These are phyloP conservation scores for Pelvicachromis taeniatus DNA, from an alignment of 2,113 vertebrate genomes.

Conservation along the genomic window DNA sequence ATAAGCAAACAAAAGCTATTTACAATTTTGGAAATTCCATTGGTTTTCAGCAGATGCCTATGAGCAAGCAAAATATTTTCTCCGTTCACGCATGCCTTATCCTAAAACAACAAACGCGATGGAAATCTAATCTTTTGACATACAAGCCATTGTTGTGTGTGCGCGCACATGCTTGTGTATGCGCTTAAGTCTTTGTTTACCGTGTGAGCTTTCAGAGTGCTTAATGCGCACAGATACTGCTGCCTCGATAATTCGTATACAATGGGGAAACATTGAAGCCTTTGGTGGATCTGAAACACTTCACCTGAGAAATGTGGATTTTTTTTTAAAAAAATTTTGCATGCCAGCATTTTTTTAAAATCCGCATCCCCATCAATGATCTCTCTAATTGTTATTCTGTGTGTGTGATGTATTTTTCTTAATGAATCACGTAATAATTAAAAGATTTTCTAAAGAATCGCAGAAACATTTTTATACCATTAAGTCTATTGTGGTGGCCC, in stretches of 20 bases:
- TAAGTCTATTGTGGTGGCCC: not conserved
- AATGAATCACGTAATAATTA: not conserved
- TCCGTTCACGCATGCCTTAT: slow-evolving; percentile 73
- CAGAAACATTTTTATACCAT: not conserved
- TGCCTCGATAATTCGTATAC: slow-evolving; percentile 12
- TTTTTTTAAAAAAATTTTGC: no score
- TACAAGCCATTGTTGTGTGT: slow-evolving; percentile 66
- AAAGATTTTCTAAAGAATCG: not conserved
- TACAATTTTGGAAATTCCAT: slow-evolving; percentile 54
- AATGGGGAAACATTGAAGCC: not conserved
- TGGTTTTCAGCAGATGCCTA: slow-evolving; percentile 61
- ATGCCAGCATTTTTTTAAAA: not conserved
- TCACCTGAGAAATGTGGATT: not conserved
- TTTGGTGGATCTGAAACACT: not conserved
- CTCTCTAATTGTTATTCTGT: not conserved
- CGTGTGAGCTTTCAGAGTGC: slow-evolving; percentile 29
- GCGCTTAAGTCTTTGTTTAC: slow-evolving; percentile 41
- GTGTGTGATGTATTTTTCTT: not conserved
- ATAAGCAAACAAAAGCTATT: slow-evolving; percentile 17
- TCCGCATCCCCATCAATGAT: not conserved
- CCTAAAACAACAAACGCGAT: slow-evolving; percentile 75
- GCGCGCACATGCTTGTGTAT: slow-evolving; percentile 13
- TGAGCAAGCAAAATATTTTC: slow-evolving; percentile 70
- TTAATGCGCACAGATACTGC: slow-evolving; percentile 32
- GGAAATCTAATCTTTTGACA: slow-evolving; percentile 76